These are phyloP conservation scores for Enoplolaimus lenunculus DNA, from an alignment of 2,888 invertebrate species.

Conservation along the genomic window DNA sequence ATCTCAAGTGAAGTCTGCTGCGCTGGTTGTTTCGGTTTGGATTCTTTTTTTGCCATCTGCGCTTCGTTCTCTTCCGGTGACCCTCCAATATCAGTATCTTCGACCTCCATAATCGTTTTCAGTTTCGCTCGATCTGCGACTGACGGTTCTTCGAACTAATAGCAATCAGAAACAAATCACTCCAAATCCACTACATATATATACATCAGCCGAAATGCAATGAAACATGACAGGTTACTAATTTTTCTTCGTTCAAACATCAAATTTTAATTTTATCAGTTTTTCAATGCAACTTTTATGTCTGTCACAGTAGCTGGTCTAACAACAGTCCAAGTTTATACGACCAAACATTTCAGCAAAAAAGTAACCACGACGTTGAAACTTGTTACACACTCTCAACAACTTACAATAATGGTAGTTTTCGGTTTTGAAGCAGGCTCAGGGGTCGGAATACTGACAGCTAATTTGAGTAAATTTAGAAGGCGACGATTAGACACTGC, in stretches of 20 bases:
- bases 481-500: slow-evolving; percentile 47
- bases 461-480: slow-evolving; percentile 45
- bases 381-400: too few relatives aligned
- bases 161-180: too few relatives aligned
- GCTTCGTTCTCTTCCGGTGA: not conserved
- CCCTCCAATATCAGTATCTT: not conserved
- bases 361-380: too few relatives aligned
- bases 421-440: slow-evolving; percentile 27
- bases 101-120: not conserved
- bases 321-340: too few relatives aligned
- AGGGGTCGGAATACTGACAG: slow-evolving; percentile 47
- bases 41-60: not conserved
- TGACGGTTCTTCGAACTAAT: not conserved
- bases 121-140: slow-evolving; percentile 1
- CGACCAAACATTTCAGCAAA: too few relatives aligned
- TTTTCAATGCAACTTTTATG: too few relatives aligned
- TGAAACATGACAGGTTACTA: too few relatives aligned
- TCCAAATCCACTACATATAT: too few relatives aligned
- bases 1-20: slow-evolving; percentile 19
- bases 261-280: too few relatives aligned
- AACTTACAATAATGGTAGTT: not conserved
- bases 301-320: too few relatives aligned
- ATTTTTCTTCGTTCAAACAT: too few relatives aligned
- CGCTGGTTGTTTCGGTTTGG: not conserved
- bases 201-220: too few relatives aligned